Evolutionary conservation across 2,797 vertebrate genomes (phyloP).

Genomic region (Pangasius macronema): DNA sequence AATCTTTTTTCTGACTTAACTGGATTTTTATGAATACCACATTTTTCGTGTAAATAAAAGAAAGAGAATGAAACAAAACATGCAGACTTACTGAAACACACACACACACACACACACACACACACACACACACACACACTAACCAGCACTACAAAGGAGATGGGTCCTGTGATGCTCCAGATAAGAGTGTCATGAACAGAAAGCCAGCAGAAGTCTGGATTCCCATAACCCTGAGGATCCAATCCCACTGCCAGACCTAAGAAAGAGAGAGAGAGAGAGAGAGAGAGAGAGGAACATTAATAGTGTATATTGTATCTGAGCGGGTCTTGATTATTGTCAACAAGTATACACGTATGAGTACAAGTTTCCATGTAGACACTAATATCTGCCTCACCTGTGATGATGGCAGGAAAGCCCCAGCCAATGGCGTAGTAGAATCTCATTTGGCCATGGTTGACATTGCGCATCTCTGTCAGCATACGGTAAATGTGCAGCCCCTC

Average conservation of each 20-base stretch:
- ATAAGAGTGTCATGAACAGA: conserved; percentile 85
- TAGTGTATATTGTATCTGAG: background rate
- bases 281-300: background rate
- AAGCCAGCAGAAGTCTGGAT: conserved; percentile 89
- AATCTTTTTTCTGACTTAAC: background rate
- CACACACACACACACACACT: conserved; percentile 61
- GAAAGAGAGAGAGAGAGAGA: background rate
- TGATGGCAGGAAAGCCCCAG: conserved; percentile 85
- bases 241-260: conserved; percentile 85
- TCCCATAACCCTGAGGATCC: conserved; percentile 87
- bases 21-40: background rate
- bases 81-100: background rate
- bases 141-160: conserved; percentile 77
- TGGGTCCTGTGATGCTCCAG: conserved; percentile 85
- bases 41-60: background rate
- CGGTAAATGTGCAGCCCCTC: conserved; percentile 85
- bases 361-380: background rate
- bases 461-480: conserved; percentile 85
- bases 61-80: background rate
- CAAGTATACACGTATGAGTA: background rate
- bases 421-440: conserved; percentile 85
- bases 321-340: background rate
- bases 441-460: conserved; percentile 85
- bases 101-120: conserved; percentile 1
- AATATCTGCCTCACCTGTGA: conserved; percentile 76